Percentiles rank a stretch among this genome's conserved stretches.
Conservation (phyloP, 35 echinoderm and acorn worm species). For the Stichopus chloronotus region DNA sequence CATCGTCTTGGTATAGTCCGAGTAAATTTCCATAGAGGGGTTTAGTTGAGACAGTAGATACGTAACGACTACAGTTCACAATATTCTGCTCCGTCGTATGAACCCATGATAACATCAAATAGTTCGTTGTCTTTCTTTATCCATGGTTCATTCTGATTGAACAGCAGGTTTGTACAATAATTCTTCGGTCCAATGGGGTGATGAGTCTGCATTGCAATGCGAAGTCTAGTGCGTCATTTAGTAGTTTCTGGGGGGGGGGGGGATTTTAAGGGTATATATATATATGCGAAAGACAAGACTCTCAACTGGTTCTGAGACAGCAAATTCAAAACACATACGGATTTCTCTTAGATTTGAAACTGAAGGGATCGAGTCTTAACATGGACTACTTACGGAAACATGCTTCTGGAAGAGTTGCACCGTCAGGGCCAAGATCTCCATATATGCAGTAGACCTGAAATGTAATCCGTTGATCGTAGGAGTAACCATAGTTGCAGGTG, state of each 20-base stretch:
- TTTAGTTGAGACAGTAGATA: too few relatives aligned
- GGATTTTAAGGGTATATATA: not conserved
- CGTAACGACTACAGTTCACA: conserved; percentile 34
- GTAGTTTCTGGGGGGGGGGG: conserved; percentile 15
- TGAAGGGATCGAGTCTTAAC: not conserved
- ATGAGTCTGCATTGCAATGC: not conserved
- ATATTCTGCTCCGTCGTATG: conserved; percentile 45
- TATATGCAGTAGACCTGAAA: not conserved
- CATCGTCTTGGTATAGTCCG: not conserved
- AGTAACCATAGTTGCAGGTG: not conserved
- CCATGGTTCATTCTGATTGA: conserved; percentile 52
- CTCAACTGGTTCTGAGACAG: too few relatives aligned
- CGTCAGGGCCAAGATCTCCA: not conserved
- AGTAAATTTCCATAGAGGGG: not conserved
- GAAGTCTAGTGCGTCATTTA: conserved; percentile 57
- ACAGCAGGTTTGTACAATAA: conserved; percentile 53
- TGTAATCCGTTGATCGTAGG: not conserved
- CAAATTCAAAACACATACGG: too few relatives aligned
- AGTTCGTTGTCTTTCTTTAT: conserved; percentile 31
- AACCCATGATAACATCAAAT: conserved; percentile 57
- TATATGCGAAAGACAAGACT: too few relatives aligned
- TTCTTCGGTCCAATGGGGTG: conserved; percentile 26
- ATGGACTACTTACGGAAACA: not conserved
- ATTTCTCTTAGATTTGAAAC: too few relatives aligned
- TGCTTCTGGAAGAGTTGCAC: not conserved